Percentiles rank a stretch among this genome's conserved stretches.
phyloP scores from a whole-genome alignment of 2,888 invertebrate genomes.

The Alitta virens region DNA sequence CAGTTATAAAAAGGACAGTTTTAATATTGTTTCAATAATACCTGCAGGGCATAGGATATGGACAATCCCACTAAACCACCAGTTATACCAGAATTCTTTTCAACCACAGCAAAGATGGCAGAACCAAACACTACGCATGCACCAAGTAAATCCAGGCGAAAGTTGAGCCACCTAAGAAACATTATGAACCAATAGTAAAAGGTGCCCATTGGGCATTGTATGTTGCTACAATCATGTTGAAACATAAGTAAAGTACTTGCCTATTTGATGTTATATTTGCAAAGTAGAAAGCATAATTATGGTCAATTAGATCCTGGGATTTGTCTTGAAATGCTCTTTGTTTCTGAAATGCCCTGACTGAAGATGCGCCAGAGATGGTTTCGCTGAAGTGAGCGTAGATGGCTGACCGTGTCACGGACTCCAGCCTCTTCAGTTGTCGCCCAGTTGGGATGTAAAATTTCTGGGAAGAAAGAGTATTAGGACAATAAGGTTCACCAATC shows the following conservation, averaged over 20 bases:
- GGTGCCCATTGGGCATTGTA: too few relatives aligned
- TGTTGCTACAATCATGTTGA: too few relatives aligned
- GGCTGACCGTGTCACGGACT: constrained; percentile 52
- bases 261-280: constrained; percentile 48
- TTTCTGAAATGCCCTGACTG: constrained; percentile 45
- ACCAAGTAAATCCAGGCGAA: constrained; percentile 53
- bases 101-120: constrained; percentile 49
- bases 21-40: too few relatives aligned
- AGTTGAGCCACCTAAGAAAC: constrained; percentile 52
- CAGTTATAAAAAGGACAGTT: too few relatives aligned
- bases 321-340: constrained; percentile 38
- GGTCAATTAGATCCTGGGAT: constrained; percentile 42
- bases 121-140: constrained; percentile 45
- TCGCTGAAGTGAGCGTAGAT: constrained; percentile 54
- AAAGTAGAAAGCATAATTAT: constrained; percentile 68
- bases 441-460: constrained; percentile 59
- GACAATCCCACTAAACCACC: constrained; percentile 52
- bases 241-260: constrained; percentile 30
- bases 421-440: constrained; percentile 52
- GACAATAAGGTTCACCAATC: too few relatives aligned
- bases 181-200: too few relatives aligned
- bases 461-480: constrained; percentile 31
- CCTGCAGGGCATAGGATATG: constrained; percentile 51
- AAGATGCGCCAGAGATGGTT: constrained; percentile 59
- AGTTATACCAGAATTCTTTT: constrained; percentile 31